Percentiles rank a stretch among this genome's conserved stretches.
These are phyloP conservation scores for Tretioscincus oriximinensis DNA, from an alignment of 2,113 vertebrate genomes.

Conservation along the genomic window DNA sequence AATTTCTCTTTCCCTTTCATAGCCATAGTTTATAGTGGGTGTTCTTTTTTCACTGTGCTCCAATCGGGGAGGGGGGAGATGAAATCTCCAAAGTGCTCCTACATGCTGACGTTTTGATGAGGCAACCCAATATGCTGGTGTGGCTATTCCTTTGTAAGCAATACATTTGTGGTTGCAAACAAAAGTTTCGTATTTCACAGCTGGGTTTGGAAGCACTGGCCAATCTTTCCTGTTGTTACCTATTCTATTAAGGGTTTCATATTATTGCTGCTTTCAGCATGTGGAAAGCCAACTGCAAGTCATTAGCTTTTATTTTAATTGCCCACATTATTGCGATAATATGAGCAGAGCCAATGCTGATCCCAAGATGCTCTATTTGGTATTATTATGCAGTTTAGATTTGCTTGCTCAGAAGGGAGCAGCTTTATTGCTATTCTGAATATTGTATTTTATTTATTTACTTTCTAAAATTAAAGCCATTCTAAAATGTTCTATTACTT, in stretches of 20 bases:
- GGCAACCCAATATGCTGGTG: constrained; percentile 26
- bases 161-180: constrained; percentile 27
- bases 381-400: constrained; percentile 65
- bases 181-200: constrained; percentile 57
- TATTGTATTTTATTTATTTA: neutral
- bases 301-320: constrained; percentile 72
- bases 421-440: constrained; percentile 55
- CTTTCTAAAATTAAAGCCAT: constrained; percentile 55
- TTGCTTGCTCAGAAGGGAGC: constrained; percentile 64
- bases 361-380: constrained; percentile 65
- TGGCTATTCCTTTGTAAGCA: constrained; percentile 1
- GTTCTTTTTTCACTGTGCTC: neutral
- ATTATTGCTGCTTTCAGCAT: constrained; percentile 68
- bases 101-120: constrained; percentile 26
- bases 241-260: constrained; percentile 58
- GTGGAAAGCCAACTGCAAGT: constrained; percentile 71
- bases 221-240: constrained; percentile 66
- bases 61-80: neutral
- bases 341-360: constrained; percentile 62
- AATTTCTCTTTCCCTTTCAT: constrained; percentile 4
- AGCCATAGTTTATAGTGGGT: neutral
- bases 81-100: constrained; percentile 5
- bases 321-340: constrained; percentile 67
- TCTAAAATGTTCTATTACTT: constrained; percentile 48
- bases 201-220: constrained; percentile 62